Evolutionary conservation across 2,888 invertebrate species (phyloP), one percentile per base, ranked within the genome.

Genomic region (Rotaria magnacalcarata): DNA sequence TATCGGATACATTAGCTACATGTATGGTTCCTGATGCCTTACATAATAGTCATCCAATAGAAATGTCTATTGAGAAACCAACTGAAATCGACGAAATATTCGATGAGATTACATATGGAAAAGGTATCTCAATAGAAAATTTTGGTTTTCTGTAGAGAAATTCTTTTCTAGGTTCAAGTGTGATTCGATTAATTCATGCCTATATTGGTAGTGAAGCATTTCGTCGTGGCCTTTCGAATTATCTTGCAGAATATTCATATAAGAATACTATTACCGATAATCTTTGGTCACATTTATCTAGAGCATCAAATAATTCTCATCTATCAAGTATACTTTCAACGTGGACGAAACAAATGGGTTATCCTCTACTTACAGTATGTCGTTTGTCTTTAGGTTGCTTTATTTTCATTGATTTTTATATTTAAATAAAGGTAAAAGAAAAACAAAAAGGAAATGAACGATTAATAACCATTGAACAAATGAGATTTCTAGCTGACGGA

Each of bases 81-180:
- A 94, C 94, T 16, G 97, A 97, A 92, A 95, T 97, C 87, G 96
- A 96, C 91, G 96, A 97, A 91, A 97, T 98, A 88, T 98, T 97
- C 92, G 97, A 98, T 92, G 95, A 95, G 89, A 97, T 98, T 89
- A 96, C 97, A 58, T 98, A 97, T 92, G 94, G 95, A 90, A 98
- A 98, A 91, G 97, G 96, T 7, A 34, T 19, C 5, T 3, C 1
- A 27, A 2, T 34, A 24, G 21, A 27, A 24, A 7, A 14, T 27
- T 27, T 67, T 34, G 8, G 2, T n/a, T 60, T 60, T 27, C 34
- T 24, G 5, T 56, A 24, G 5, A 24, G 0, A 8, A 56, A 56
- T 24, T 21, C 24, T 0, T 34, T 16, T 27, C 34, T 4, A 67
- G 67, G 80, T n/a, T 96, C 96, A 3, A 96, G 95, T 86, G 94